phyloP scores from a whole-genome alignment of 2,113 vertebrate genomes.

The Aegotheles bennettii region DNA sequence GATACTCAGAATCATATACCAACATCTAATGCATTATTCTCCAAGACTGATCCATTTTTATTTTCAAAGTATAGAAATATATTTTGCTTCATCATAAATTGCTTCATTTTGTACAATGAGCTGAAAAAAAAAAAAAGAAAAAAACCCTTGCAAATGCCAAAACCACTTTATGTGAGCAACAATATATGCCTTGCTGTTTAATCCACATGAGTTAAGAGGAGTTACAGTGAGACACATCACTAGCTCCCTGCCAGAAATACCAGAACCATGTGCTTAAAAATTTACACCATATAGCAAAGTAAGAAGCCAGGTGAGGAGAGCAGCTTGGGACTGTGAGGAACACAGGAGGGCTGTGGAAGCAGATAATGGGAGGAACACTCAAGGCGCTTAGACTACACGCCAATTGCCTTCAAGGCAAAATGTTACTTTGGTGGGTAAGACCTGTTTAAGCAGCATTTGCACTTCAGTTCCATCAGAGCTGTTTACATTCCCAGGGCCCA shows the following conservation, averaged over 20 bases:
- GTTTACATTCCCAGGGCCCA: background rate
- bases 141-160: background rate
- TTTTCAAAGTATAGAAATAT: background rate
- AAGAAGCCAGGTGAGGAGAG: background rate
- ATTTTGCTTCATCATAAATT: background rate
- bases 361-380: background rate
- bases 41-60: background rate
- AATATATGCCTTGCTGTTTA: background rate
- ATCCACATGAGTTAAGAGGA: background rate
- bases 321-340: background rate
- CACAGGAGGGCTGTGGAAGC: background rate
- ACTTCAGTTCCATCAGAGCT: background rate
- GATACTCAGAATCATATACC: background rate
- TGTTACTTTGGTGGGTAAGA: background rate
- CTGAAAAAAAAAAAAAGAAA: accelerated
- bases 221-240: background rate
- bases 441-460: background rate
- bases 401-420: constrained; percentile 2
- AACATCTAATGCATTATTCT: background rate
- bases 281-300: background rate
- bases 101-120: background rate
- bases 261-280: background rate
- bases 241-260: background rate
- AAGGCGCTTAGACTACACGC: background rate
- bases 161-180: background rate